Percentiles rank a stretch among this genome's conserved stretches.
These are phyloP conservation scores for Otis tarda DNA, from an alignment of 2,113 vertebrate genomes.

Conservation along the genomic window DNA sequence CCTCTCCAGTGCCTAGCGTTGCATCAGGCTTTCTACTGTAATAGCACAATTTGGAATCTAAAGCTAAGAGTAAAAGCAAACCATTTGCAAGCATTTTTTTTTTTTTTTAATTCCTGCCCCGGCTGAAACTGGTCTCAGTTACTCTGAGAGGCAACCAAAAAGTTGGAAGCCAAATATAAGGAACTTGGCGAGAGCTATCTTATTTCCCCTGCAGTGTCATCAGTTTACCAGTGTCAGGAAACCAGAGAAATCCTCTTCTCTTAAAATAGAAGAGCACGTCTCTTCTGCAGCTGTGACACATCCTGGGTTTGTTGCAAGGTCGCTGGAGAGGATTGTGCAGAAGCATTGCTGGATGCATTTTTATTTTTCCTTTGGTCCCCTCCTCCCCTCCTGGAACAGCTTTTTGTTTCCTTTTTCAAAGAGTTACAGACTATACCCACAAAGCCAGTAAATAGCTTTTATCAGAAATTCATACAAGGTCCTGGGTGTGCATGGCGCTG, in stretches of 20 bases:
- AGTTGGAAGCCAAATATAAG: not conserved
- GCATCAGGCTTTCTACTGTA: not conserved
- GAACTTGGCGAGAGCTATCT: not conserved
- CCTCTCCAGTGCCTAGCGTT: accelerated
- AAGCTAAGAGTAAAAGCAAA: not conserved
- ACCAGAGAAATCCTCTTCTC: not conserved
- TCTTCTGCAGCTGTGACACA: accelerated
- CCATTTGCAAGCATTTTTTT: too few relatives aligned
- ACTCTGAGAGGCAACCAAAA: not conserved
- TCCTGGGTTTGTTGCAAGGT: not conserved
- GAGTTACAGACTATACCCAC: not conserved
- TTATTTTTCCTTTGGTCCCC: not conserved
- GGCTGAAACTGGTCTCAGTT: not conserved
- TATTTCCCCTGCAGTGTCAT: not conserved
- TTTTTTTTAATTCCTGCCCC: too few relatives aligned
- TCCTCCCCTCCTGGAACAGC: not conserved
- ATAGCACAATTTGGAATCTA: not conserved
- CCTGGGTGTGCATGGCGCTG: not conserved
- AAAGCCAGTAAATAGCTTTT: not conserved
- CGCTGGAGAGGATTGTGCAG: not conserved
- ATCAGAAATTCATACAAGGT: accelerated
- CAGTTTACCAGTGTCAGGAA: not conserved
- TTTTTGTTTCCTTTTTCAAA: not conserved
- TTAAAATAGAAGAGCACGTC: not conserved
- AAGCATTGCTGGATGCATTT: not conserved